Evolutionary conservation across 1,140 invertebrate species (phyloP).

Genomic region (Caenorhabditis briggsae): DNA sequence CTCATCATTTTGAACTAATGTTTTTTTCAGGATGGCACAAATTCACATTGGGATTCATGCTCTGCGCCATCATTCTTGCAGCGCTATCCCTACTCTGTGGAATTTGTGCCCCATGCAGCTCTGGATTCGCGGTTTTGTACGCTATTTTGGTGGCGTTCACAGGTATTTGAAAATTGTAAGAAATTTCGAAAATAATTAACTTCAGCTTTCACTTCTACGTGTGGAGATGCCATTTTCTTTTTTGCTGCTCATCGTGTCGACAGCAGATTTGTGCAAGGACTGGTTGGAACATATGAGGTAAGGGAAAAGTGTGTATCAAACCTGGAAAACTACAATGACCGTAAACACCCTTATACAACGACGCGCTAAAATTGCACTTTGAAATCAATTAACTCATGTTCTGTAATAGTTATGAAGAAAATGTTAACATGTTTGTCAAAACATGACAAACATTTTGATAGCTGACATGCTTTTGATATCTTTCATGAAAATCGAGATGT

Average conservation of each 20-base stretch:
- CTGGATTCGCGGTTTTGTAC: conserved; percentile 72
- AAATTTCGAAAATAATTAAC: not conserved
- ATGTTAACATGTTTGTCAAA: too few relatives aligned
- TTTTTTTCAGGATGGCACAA: conserved; percentile 75
- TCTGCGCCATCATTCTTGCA: conserved; percentile 69
- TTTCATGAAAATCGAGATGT: too few relatives aligned
- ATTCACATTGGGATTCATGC: conserved; percentile 73
- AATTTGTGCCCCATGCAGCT: conserved; percentile 74
- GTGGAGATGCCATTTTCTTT: conserved; percentile 75
- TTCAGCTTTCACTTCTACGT: conserved; percentile 64
- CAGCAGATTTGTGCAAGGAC: conserved; percentile 76
- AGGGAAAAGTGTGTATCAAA: too few relatives aligned
- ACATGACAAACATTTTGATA: too few relatives aligned
- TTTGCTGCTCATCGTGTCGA: conserved; percentile 77
- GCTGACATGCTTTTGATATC: too few relatives aligned
- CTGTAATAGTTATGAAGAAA: too few relatives aligned
- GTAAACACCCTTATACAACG: too few relatives aligned
- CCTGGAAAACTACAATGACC: too few relatives aligned
- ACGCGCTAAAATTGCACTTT: too few relatives aligned
- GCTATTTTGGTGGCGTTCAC: conserved; percentile 72
- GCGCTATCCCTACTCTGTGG: conserved; percentile 70
- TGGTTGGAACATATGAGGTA: conserved; percentile 71
- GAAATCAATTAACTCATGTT: too few relatives aligned
- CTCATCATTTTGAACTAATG: not conserved
- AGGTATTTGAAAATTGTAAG: conserved; percentile 64